Percentiles rank a stretch among this genome's conserved stretches.
Conservation (phyloP, 2,888 invertebrate genomes). For the Chrysolina haemoptera region DNA sequence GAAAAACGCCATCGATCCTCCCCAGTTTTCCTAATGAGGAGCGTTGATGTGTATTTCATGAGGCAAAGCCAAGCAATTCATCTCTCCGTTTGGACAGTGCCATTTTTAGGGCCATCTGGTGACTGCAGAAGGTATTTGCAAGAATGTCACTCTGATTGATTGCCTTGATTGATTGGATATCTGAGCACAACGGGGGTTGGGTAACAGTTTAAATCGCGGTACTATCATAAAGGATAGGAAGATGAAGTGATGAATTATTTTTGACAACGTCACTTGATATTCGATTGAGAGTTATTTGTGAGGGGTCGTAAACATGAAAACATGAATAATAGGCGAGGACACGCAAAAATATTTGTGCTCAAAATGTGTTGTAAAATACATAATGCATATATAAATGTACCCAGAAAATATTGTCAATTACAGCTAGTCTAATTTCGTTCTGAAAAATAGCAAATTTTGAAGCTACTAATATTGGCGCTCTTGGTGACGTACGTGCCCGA, state of each 20-base stretch:
- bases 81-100: conserved; percentile 27
- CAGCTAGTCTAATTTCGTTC: too few species aligned
- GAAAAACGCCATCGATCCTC: not conserved
- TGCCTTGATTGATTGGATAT: conserved; percentile 30
- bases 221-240: not conserved
- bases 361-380: too few species aligned
- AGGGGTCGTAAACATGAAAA: too few species aligned
- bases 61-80: conserved; percentile 20
- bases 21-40: not conserved
- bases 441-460: too few species aligned
- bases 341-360: too few species aligned
- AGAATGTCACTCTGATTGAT: conserved; percentile 31
- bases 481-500: too few species aligned
- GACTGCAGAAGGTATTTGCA: conserved; percentile 31
- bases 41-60: conserved; percentile 27
- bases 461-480: too few species aligned
- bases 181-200: conserved; percentile 3
- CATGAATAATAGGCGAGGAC: too few species aligned
- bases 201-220: not conserved
- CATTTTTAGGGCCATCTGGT: conserved; percentile 30
- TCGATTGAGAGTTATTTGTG: too few species aligned
- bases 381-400: too few species aligned
- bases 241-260: not conserved
- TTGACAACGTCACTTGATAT: not conserved
- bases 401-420: too few species aligned